phyloP scores from a whole-genome alignment of 1,140 invertebrate genomes.

The Microplitis mediator region DNA sequence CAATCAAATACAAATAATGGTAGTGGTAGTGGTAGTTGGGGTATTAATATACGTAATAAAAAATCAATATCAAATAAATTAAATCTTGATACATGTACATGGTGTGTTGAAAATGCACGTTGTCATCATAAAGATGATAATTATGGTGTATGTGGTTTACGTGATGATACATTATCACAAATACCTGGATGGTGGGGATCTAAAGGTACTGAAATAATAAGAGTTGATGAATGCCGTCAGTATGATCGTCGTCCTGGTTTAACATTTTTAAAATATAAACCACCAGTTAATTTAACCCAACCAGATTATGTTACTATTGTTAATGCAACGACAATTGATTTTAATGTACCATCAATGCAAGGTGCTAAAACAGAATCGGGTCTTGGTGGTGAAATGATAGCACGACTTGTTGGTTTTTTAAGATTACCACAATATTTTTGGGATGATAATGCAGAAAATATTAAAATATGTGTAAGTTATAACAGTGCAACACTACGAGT shows the following conservation, averaged over 20 bases:
- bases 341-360: slow-evolving; percentile 69
- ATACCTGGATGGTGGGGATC: slow-evolving; percentile 88
- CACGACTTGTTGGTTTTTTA: slow-evolving; percentile 78
- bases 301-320: slow-evolving; percentile 85
- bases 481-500: slow-evolving; percentile 67
- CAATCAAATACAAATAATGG: slow-evolving; percentile 42
- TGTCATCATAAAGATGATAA: slow-evolving; percentile 88
- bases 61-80: slow-evolving; percentile 77
- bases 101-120: slow-evolving; percentile 91
- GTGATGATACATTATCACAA: slow-evolving; percentile 77
- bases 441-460: slow-evolving; percentile 70
- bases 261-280: slow-evolving; percentile 85
- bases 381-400: slow-evolving; percentile 74
- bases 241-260: slow-evolving; percentile 85
- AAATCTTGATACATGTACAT: slow-evolving; percentile 80
- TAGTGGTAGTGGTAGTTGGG: slow-evolving; percentile 53
- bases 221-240: slow-evolving; percentile 77
- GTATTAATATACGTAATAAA: slow-evolving; percentile 53
- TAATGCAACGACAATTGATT: slow-evolving; percentile 82
- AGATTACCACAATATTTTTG: slow-evolving; percentile 73
- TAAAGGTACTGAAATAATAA: slow-evolving; percentile 78
- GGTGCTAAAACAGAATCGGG: slow-evolving; percentile 70
- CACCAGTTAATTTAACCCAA: slow-evolving; percentile 83
- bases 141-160: slow-evolving; percentile 77
- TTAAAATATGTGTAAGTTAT: slow-evolving; percentile 77